phyloP scores from a whole-genome alignment of 2,113 vertebrate genomes.

The Pelusios castaneus region DNA sequence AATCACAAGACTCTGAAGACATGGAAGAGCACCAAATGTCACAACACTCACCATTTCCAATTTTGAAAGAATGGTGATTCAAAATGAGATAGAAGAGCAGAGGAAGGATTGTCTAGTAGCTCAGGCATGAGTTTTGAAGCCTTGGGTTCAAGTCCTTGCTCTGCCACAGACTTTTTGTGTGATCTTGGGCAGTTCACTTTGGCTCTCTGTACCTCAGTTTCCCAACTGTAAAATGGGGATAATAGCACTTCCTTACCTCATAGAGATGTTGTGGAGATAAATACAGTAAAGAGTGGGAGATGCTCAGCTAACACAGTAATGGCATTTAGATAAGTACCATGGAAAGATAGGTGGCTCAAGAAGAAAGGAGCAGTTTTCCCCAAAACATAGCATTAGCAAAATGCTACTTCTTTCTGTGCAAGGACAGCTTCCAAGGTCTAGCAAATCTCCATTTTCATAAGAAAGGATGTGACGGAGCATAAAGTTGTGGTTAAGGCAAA shows the following conservation, averaged over 20 bases:
- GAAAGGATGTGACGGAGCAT: not conserved
- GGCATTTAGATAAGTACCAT: not conserved
- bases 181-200: not conserved
- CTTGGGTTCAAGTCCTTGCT: not conserved
- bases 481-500: not conserved
- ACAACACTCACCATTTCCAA: not conserved
- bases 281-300: not conserved
- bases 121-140: not conserved
- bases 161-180: not conserved
- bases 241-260: slow-evolving; percentile 27
- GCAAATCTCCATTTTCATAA: not conserved
- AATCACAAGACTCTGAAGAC: not conserved
- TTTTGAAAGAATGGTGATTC: not conserved
- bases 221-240: not conserved
- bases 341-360: not conserved
- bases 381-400: not conserved
- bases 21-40: rapidly evolving
- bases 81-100: not conserved
- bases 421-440: not conserved
- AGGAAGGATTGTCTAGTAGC: not conserved
- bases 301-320: rapidly evolving
- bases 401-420: rapidly evolving
- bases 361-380: not conserved
- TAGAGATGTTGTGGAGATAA: not conserved
- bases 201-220: not conserved